Evolutionary conservation across 2,113 vertebrate species (phyloP), one percentile per base, ranked within the genome.

Genomic region (Elephas maximus): DNA sequence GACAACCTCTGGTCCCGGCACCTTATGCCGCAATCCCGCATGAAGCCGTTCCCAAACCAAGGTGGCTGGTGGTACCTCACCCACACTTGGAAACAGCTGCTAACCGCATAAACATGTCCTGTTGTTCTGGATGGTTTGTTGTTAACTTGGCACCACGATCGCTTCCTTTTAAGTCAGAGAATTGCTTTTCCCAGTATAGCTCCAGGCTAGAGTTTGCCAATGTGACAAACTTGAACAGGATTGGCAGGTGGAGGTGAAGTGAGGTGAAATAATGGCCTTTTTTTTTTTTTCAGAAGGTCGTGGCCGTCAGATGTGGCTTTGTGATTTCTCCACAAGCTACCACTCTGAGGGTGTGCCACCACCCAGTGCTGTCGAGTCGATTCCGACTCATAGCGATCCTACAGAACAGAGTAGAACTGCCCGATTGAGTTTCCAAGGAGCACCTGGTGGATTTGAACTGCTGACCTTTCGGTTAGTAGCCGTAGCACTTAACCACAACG

Each of bases 121-220:
- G 24, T 6, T 3, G 44, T 51, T 82, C 63, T 17, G 48, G 41
- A 37, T 12, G 45, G 37, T 44, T 62, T 57, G 7, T 15, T 28
- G n/a, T 79, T 48, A 8, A 7, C 24, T 65, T 18, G 51, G 24
- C 30, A 48, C 17, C n/a, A 81, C 26, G 33, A 30, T 41, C 14
- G 33, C 37, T 83, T 65, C 69, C 53, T 87, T 89, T 48, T 60
- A 90, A 93, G 28, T 76, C 33, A 44, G 33, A 90, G 80, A 90
- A 79, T 62, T 37, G 74, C 37, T 69, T 65, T 85, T 83, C 76
- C 69, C 83, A 65, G 20, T 44, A 41, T 15, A 69, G 63, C 18
- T 74, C 63, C 71, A 69, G 33, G 45, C 73, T 69, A 83, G 28
- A 89, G 33, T 67, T 69, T 17, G 77, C 41, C 73, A 57, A 2